Evolutionary conservation across 2,797 vertebrate species (phyloP).

Genomic region (Coregonus sp.): DNA sequence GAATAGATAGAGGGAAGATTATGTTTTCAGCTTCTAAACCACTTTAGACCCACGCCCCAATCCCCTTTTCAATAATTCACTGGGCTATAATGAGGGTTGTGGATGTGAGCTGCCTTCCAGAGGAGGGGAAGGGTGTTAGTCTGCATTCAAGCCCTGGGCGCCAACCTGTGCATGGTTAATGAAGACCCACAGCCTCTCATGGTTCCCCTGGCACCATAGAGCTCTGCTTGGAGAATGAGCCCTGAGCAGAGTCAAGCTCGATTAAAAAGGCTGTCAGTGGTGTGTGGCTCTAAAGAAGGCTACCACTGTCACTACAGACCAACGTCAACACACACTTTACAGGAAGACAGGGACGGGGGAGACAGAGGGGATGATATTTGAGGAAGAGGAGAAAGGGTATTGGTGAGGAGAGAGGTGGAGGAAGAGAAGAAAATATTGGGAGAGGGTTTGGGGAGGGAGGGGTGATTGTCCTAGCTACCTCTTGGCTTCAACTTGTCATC

Average conservation of each 20-base stretch:
- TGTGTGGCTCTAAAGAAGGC: constrained; percentile 56
- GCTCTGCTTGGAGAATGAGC: constrained; percentile 10
- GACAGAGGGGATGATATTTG: not conserved
- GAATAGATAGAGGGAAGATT: constrained; percentile 36
- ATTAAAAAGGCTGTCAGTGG: constrained; percentile 71
- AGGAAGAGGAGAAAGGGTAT: not conserved
- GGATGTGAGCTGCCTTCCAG: constrained; percentile 23
- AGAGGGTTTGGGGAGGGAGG: not conserved
- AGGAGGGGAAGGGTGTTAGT: constrained; percentile 22
- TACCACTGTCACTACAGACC: constrained; percentile 60
- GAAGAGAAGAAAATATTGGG: constrained; percentile 15
- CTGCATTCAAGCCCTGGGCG: not conserved
- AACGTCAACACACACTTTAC: constrained; percentile 33
- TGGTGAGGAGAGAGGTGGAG: constrained; percentile 12
- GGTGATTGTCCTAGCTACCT: not conserved
- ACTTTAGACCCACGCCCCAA: constrained; percentile 14
- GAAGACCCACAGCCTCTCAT: constrained; percentile 52
- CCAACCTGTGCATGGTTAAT: constrained; percentile 59
- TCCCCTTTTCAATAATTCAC: constrained; percentile 59
- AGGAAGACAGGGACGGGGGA: constrained; percentile 5
- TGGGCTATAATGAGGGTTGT: constrained; percentile 51
- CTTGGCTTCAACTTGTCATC: not conserved
- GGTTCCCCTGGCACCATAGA: constrained; percentile 37
- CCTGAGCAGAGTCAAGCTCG: constrained; percentile 70
- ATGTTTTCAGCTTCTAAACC: constrained; percentile 40